A percentile compares a stretch with the other conserved stretches of the same genome.
These are phyloP conservation scores for Gnathonemus longibarbis DNA, from an alignment of 2,113 vertebrate genomes.

Conservation along the genomic window DNA sequence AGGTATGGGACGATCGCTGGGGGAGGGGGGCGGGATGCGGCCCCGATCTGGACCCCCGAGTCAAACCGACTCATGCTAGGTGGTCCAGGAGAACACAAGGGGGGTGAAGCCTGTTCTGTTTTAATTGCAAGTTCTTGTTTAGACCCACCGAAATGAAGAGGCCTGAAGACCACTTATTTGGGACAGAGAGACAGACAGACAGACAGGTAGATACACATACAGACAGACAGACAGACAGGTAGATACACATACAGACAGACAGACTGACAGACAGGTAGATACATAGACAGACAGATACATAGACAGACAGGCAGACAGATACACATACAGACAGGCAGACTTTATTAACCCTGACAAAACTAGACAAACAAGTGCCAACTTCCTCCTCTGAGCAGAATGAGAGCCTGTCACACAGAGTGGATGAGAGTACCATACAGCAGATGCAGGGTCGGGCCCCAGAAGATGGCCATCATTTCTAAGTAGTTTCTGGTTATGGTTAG, in stretches of 20 bases:
- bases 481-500: background rate
- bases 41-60: background rate
- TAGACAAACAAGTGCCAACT: too few relatives aligned
- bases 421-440: background rate
- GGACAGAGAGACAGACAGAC: background rate
- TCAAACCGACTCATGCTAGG: background rate
- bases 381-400: background rate
- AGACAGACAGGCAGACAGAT: too few relatives aligned
- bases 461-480: background rate
- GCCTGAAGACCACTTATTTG: background rate
- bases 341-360: too few relatives aligned
- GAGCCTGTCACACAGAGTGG: background rate
- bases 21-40: background rate
- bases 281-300: too few relatives aligned
- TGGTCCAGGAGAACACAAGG: background rate
- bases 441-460: background rate
- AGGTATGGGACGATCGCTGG: background rate
- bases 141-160: background rate
- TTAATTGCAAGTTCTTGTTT: background rate
- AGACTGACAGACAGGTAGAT: too few relatives aligned
- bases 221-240: too few relatives aligned
- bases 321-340: too few relatives aligned
- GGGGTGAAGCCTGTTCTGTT: background rate
- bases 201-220: background rate
- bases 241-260: too few relatives aligned